phyloP scores from a whole-genome alignment of 2,797 vertebrate species.

The Oryzias dopingdopingensis region DNA sequence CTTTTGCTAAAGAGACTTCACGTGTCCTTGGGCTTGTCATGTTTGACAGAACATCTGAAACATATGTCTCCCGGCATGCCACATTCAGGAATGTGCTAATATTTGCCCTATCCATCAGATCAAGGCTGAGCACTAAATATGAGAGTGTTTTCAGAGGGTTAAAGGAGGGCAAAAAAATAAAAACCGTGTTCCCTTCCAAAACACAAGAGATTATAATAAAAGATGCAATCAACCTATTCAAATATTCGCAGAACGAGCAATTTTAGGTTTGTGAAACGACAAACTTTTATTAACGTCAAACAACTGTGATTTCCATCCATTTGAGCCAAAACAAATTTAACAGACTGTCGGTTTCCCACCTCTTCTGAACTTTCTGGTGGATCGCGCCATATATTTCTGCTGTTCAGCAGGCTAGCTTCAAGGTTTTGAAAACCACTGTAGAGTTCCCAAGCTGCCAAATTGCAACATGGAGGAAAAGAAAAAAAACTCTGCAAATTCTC shows the following conservation, averaged over 20 bases:
- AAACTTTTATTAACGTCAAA: slow-evolving; percentile 13
- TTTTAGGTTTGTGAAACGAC: slow-evolving; percentile 3
- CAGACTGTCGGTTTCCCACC: slow-evolving; percentile 6
- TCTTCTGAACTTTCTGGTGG: slow-evolving; percentile 32
- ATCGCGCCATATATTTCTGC: slow-evolving; percentile 47
- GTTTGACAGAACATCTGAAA: slow-evolving; percentile 64
- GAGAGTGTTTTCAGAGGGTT: slow-evolving; percentile 50
- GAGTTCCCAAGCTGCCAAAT: slow-evolving; percentile 50
- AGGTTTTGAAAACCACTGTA: slow-evolving; percentile 49
- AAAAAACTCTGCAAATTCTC: slow-evolving; percentile 61
- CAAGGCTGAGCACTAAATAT: slow-evolving; percentile 51
- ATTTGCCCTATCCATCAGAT: slow-evolving; percentile 73
- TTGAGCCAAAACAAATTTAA: slow-evolving; percentile 20
- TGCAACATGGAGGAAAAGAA: slow-evolving; percentile 20
- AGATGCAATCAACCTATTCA: slow-evolving; percentile 25
- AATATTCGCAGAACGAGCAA: not conserved
- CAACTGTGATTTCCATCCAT: slow-evolving; percentile 1
- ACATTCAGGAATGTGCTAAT: slow-evolving; percentile 75
- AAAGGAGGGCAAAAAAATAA: slow-evolving; percentile 36
- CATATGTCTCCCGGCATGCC: slow-evolving; percentile 28
- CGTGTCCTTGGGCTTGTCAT: slow-evolving; percentile 63
- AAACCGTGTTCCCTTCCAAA: slow-evolving; percentile 41
- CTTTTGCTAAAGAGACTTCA: slow-evolving; percentile 56
- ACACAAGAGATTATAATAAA: slow-evolving; percentile 31
- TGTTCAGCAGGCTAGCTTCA: slow-evolving; percentile 59